phyloP scores from a whole-genome alignment of 1,140 invertebrate genomes.

The Apis cerana region DNA sequence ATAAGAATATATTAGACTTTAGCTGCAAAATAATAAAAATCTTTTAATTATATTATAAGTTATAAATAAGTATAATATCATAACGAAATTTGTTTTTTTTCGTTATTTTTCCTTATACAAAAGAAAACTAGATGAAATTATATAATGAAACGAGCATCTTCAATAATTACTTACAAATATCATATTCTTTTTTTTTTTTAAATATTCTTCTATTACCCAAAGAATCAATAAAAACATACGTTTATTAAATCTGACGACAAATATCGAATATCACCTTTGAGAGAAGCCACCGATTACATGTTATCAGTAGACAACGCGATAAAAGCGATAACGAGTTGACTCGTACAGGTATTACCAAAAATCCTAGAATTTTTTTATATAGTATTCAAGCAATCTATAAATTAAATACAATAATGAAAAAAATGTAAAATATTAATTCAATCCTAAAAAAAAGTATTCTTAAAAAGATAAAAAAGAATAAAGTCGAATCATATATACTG shows the following conservation, averaged over 20 bases:
- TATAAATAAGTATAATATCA: neutral
- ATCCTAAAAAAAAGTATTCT: neutral
- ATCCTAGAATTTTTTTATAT: conserved; percentile 49
- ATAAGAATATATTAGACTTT: neutral
- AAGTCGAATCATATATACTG: neutral
- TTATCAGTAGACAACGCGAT: conserved; percentile 64
- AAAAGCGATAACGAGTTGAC: conserved; percentile 59
- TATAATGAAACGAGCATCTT: conserved; percentile 9
- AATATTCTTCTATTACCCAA: neutral
- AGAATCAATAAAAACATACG: conserved; percentile 40
- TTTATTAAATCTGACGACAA: conserved; percentile 55
- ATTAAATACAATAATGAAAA: neutral
- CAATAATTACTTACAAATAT: neutral
- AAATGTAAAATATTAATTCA: neutral
- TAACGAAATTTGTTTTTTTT: conserved; percentile 15
- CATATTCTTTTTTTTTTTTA: neutral
- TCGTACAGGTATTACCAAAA: conserved; percentile 57
- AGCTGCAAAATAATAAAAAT: neutral
- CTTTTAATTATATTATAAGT: neutral
- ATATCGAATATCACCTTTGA: conserved; percentile 59
- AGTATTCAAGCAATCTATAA: neutral
- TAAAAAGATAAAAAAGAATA: neutral
- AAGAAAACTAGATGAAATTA: neutral
- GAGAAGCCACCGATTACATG: conserved; percentile 58
- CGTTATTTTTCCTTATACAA: neutral